Conservation (phyloP, 2,888 invertebrate species). For the Hypomecis atomaria region DNA sequence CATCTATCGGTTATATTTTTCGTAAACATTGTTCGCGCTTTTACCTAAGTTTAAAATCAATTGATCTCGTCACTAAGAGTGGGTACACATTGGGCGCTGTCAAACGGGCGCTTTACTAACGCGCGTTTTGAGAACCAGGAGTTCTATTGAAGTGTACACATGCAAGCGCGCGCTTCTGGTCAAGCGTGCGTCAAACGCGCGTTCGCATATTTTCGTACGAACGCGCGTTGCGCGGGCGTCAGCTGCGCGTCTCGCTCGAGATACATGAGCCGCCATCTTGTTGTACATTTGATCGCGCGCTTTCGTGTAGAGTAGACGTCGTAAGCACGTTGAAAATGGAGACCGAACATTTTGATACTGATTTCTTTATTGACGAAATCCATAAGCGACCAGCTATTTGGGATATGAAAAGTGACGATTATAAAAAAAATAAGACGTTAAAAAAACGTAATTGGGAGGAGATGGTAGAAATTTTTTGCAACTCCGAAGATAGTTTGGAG, state of each 20-base stretch:
- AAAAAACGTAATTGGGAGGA: conserved; percentile 27
- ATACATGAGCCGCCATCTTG: conserved; percentile 26
- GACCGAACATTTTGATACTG: conserved; percentile 13
- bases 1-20: no score
- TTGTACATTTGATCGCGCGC: conserved; percentile 28
- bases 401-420: conserved; percentile 25
- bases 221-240: conserved; percentile 33
- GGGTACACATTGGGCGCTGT: conserved; percentile 23
- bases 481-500: conserved; percentile 21
- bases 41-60: no score
- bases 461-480: conserved; percentile 11
- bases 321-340: conserved; percentile 1
- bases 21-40: no score
- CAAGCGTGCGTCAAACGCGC: conserved; percentile 24
- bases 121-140: conserved; percentile 27
- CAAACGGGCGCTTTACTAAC: conserved; percentile 8
- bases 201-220: conserved; percentile 25
- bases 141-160: conserved; percentile 32
- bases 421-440: conserved; percentile 12
- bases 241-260: conserved; percentile 23
- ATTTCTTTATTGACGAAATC: conserved; percentile 12
- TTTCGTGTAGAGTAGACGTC: conserved; percentile 3
- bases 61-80: no score
- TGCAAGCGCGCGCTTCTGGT: conserved; percentile 15
- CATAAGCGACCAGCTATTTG: conserved; percentile 21